Percentiles rank a stretch among this genome's conserved stretches.
Evolutionary conservation across 1,140 invertebrate genomes (phyloP).

Genomic region (Bemisia tabaci): DNA sequence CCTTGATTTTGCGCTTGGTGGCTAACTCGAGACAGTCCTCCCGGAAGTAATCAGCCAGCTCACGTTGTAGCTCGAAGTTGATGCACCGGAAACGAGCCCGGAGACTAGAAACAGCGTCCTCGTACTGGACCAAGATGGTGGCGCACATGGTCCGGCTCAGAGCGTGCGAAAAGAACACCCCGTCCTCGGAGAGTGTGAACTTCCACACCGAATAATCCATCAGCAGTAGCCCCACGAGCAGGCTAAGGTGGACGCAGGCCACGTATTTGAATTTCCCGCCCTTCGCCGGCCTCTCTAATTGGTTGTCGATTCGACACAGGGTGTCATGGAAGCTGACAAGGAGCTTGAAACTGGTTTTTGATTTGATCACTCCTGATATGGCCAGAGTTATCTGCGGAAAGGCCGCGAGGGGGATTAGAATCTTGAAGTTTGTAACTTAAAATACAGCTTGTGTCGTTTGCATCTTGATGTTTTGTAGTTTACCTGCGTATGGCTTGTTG

Average conservation of each 20-base stretch:
- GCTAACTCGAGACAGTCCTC: too few relatives aligned
- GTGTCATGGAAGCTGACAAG: too few relatives aligned
- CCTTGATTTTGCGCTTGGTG: too few relatives aligned
- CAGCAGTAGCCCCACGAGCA: not conserved
- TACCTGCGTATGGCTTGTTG: too few relatives aligned
- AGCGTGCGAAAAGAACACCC: not conserved
- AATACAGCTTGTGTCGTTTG: too few relatives aligned
- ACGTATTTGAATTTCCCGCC: not conserved
- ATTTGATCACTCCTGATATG: too few relatives aligned
- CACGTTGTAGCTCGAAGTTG: not conserved
- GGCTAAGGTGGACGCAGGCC: not conserved
- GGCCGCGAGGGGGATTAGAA: too few relatives aligned
- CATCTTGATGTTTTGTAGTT: too few relatives aligned
- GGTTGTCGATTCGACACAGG: not conserved
- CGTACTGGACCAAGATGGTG: not conserved
- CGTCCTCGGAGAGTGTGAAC: not conserved
- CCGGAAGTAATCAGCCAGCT: not conserved
- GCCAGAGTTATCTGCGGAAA: too few relatives aligned
- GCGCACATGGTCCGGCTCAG: not conserved
- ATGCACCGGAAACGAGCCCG: not conserved
- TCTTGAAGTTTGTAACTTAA: too few relatives aligned
- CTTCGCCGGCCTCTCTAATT: not conserved
- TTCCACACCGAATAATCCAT: not conserved
- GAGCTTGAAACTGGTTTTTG: too few relatives aligned
- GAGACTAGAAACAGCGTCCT: not conserved